phyloP scores from a whole-genome alignment of 2,888 invertebrate species.

The Gymnoscelis rufifasciata region DNA sequence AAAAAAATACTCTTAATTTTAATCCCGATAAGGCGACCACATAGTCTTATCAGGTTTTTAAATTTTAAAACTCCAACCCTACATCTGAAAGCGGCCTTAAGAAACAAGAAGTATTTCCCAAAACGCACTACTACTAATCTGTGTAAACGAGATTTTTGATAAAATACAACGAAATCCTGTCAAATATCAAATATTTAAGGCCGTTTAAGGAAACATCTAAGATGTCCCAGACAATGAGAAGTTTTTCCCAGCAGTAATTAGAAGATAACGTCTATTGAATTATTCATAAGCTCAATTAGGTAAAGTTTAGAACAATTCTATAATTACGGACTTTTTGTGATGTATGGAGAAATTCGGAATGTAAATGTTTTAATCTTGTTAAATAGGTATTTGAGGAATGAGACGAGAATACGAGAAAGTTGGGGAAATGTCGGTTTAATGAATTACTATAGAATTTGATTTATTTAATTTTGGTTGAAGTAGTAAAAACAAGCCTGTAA shows the following conservation, averaged over 20 bases:
- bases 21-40: too few species aligned
- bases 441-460: too few species aligned
- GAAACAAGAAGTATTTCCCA: background rate
- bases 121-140: background rate
- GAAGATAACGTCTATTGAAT: slow-evolving; percentile 22
- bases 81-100: too few species aligned
- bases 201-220: slow-evolving; percentile 33
- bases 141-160: slow-evolving; percentile 14
- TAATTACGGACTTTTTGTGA: slow-evolving; percentile 24
- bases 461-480: too few species aligned
- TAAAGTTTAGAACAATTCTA: slow-evolving; percentile 21
- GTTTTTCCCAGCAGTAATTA: slow-evolving; percentile 29
- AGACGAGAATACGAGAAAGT: background rate
- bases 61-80: too few species aligned
- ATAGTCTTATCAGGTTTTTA: too few species aligned
- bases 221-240: slow-evolving; percentile 30
- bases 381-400: slow-evolving; percentile 8
- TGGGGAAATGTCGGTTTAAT: too few species aligned
- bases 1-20: too few species aligned
- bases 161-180: slow-evolving; percentile 15
- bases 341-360: slow-evolving; percentile 14
- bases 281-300: slow-evolving; percentile 29
- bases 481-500: too few species aligned
- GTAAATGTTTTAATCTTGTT: slow-evolving; percentile 11
- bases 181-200: slow-evolving; percentile 22